Evolutionary conservation across 2,888 invertebrate genomes (phyloP), one percentile per base, ranked within the genome.

Genomic region (Acleris literana): DNA sequence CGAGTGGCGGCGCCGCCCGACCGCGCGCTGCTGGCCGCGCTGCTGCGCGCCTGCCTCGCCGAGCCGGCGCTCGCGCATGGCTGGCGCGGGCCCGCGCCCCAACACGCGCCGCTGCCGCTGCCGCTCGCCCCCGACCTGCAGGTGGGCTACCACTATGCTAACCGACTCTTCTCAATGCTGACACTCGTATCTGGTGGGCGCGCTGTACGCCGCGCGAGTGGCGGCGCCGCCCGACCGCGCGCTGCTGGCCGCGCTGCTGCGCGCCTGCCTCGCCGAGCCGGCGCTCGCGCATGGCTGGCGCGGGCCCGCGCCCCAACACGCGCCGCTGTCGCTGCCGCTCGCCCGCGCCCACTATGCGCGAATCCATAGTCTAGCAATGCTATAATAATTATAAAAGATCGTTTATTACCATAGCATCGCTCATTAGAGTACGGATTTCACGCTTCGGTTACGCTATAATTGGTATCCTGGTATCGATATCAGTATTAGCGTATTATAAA

Each of bases 131-230:
- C 60, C 9, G 6, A 61, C n/a, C 49, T 63, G 16, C 54, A 57
- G 64, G 59, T 61, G 0, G 16, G n/a, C 1, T 1, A 33, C 33
- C 0, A 22, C 22, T 22, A 22, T 22, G 2, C 22, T 3, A 22
- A 22, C 22, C 22, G 2, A 0, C 3, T 22, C 22, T 22, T 20
- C 20, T 20, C 1, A 22, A 2, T 22, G 2, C 3, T 3, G 22
- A 22, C 22, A 22, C 22, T 2, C 2, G 22, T 22, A 3, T 22
- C 3, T 83, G 69, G 70, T 76, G 67, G 74, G 71, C 17, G 81
- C 86, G 69, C 80, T 91, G 76, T 92, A 91, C 81, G 81, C 68
- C 29, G 89, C 89, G 61, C 83, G 91, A 29, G 80, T 85, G 68
- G 75, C 73, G 59, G 70, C 79, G 52, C 71, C 69, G 20, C 70